Evolutionary conservation across 2,113 vertebrate genomes (phyloP), one percentile per base, ranked within the genome.

Genomic region (Sterna hirundo): DNA sequence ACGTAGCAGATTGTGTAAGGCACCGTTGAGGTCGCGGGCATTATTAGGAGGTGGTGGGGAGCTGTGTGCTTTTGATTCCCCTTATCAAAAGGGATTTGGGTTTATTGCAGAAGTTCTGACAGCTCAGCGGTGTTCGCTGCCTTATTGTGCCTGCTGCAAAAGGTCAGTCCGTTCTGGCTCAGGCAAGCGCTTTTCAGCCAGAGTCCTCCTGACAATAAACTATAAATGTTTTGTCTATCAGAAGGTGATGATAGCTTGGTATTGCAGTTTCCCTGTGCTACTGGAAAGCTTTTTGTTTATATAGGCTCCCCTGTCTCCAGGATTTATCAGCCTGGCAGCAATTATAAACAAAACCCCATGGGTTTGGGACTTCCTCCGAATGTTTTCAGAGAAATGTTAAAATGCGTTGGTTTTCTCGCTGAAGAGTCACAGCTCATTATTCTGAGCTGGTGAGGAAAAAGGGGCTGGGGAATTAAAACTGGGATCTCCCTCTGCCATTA

Each of bases 31-130:
- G 85, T 96, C 89, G 47, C 2, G 4, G 60, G 26, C 38, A 32
- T 77, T 86, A 94, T 84, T 72, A 82, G 82, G 75, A 86, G 79
- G 91, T 93, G 71, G 42, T 49, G 65, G 81, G 57, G 74, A 82
- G 84, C 79, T 83, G 42, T 88, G 44, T 82, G 83, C 75, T 97
- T 94, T 96, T 91, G 90, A 90, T 66, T 84, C 75, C 71, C 44
- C 76, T 87, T 82, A 94, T 96, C 93, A 94, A 92, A 96, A 94
- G 69, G 94, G 95, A 94, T 97, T 94, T 96, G 94, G 76, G 71
- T 82, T 96, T 95, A 95, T 95, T 96, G 86, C 61, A 81, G 88
- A 51, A 93, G 65, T 94, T 90, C 94, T 96, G 93, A 77, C 86
- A 90, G 86, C 65, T 94, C 84, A 68, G 88, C 4, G 2, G 1